Evolutionary conservation across 2,888 invertebrate genomes (phyloP).

Genomic region (Minunthozetes semirufus): DNA sequence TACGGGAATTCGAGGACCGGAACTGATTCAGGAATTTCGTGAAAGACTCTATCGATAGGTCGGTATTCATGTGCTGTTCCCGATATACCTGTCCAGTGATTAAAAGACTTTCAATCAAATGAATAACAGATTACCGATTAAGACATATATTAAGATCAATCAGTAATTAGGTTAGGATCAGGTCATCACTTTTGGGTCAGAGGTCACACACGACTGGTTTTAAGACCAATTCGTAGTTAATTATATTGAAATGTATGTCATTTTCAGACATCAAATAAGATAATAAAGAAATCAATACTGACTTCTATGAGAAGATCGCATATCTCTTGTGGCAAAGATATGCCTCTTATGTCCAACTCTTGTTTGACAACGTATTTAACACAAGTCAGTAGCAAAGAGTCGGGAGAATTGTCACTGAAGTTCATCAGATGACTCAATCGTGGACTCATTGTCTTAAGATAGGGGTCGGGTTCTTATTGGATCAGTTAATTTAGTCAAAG

Average conservation of each 20-base stretch:
- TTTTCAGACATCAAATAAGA: background rate
- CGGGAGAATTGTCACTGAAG: conserved; percentile 51
- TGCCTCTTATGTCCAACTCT: conserved; percentile 11
- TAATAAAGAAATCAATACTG: conserved; percentile 8
- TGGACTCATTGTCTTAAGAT: too few relatives aligned
- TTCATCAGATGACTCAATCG: too few relatives aligned
- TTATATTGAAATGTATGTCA: background rate
- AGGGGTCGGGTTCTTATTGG: too few relatives aligned
- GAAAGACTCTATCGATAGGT: background rate
- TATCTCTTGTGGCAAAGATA: conserved; percentile 33
- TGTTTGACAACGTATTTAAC: conserved; percentile 46
- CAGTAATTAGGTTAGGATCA: background rate
- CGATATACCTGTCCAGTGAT: conserved; percentile 27
- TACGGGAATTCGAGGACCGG: conserved; percentile 11
- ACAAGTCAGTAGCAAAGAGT: conserved; percentile 55
- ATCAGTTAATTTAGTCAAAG: too few relatives aligned
- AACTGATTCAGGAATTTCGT: conserved; percentile 31
- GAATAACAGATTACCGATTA: background rate
- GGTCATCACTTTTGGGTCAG: background rate
- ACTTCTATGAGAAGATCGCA: conserved; percentile 33
- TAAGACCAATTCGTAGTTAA: background rate
- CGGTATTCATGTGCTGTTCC: background rate
- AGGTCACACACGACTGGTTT: background rate
- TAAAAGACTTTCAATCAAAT: background rate
- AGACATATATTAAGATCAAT: background rate